Evolutionary conservation across 2,113 vertebrate species (phyloP).

Genomic region (Macquaria australasica): DNA sequence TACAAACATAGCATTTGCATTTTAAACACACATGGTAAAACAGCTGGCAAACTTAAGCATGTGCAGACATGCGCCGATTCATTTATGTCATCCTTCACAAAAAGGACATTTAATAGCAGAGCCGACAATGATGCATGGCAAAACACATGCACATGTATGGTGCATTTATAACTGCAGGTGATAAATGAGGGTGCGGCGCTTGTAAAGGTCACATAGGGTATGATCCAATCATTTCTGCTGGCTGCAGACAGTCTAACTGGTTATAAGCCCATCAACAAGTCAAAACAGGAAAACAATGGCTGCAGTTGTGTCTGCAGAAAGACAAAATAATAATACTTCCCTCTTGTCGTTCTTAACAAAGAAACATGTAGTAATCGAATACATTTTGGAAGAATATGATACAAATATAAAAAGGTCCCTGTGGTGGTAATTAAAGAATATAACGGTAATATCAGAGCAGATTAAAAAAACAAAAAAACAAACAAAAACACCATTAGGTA

Average conservation of each 20-base stretch:
- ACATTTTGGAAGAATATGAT: not conserved
- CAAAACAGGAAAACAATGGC: slow-evolving; percentile 42
- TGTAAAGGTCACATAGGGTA: slow-evolving; percentile 72
- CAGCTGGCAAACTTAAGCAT: slow-evolving; percentile 37
- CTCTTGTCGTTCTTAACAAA: slow-evolving; percentile 5
- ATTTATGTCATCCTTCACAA: slow-evolving; percentile 52
- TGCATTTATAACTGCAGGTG: slow-evolving; percentile 59
- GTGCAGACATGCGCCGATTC: slow-evolving; percentile 27
- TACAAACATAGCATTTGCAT: slow-evolving; percentile 44
- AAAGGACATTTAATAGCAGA: slow-evolving; percentile 55
- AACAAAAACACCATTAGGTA: slow-evolving; percentile 9
- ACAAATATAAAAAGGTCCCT: slow-evolving; percentile 8
- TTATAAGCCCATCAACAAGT: slow-evolving; percentile 67
- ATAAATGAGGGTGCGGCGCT: slow-evolving; percentile 58
- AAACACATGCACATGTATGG: slow-evolving; percentile 51
- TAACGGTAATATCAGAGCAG: slow-evolving; percentile 18
- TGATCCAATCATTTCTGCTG: slow-evolving; percentile 66
- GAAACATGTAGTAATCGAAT: not conserved
- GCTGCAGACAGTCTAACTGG: slow-evolving; percentile 43
- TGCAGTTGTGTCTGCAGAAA: slow-evolving; percentile 6
- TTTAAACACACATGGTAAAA: slow-evolving; percentile 44
- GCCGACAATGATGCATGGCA: slow-evolving; percentile 61
- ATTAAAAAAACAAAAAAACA: slow-evolving; percentile 20
- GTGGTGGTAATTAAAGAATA: slow-evolving; percentile 30
- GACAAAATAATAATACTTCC: not conserved